phyloP scores from a whole-genome alignment of 2,113 vertebrate species.

The Rutilus rutilus region DNA sequence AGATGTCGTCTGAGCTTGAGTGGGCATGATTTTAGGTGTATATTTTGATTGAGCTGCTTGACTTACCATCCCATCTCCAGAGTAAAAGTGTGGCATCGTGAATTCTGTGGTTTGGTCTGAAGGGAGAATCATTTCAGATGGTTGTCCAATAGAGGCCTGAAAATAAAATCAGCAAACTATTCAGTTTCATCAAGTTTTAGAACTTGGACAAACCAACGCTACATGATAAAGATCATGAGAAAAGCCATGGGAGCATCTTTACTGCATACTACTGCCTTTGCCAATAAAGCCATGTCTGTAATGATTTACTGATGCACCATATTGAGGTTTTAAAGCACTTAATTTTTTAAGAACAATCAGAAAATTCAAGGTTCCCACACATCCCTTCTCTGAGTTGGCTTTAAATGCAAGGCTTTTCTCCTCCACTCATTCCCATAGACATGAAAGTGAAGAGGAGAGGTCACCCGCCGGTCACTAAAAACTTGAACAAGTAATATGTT shows the following conservation, averaged over 20 bases:
- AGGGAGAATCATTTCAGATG: conserved; percentile 12
- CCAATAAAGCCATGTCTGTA: conserved; percentile 7
- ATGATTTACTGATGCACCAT: not conserved
- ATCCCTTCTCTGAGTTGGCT: conserved; percentile 2
- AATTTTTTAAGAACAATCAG: not conserved
- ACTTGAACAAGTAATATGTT: not conserved
- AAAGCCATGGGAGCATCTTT: not conserved
- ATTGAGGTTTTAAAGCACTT: not conserved
- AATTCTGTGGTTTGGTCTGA: conserved; percentile 19
- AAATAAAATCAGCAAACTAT: not conserved
- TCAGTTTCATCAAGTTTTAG: not conserved
- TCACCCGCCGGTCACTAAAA: not conserved
- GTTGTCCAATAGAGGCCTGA: conserved; percentile 48
- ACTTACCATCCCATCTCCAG: conserved; percentile 46
- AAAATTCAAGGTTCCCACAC: conserved; percentile 25
- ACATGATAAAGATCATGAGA: not conserved
- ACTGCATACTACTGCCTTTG: not conserved
- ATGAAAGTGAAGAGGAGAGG: conserved; percentile 21
- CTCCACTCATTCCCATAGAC: conserved; percentile 39
- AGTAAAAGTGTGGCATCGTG: not conserved
- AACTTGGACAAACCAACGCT: not conserved
- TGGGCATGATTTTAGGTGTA: not conserved
- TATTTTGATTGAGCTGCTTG: conserved; percentile 15
- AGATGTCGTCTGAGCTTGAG: not conserved
- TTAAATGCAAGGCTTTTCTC: conserved; percentile 5